Evolutionary conservation across 1,140 invertebrate species (phyloP).

Genomic region (Drosophila mauritiana): DNA sequence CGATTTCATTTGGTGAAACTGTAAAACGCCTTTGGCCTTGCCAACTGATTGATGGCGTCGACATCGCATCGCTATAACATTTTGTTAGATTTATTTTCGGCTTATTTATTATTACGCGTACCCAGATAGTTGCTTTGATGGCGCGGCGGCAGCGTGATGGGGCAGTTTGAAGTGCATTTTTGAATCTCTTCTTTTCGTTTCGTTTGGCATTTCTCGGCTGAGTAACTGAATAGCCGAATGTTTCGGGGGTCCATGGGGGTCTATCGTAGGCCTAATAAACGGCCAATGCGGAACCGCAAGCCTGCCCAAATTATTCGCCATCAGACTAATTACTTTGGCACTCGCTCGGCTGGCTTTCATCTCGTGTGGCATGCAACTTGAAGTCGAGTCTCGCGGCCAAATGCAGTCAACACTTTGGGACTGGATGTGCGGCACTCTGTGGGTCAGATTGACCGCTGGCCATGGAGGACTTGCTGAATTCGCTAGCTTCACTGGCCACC

Average conservation of each 20-base stretch:
- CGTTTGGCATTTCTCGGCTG: conserved; percentile 44
- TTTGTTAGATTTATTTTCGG: conserved; percentile 79
- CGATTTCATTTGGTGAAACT: conserved; percentile 69
- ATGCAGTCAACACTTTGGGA: conserved; percentile 43
- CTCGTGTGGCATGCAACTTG: conserved; percentile 65
- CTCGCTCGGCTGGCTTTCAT: conserved; percentile 77
- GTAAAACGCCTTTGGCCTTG: conserved; percentile 75
- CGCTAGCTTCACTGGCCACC: conserved; percentile 31
- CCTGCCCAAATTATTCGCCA: conserved; percentile 72
- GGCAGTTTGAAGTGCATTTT: conserved; percentile 76
- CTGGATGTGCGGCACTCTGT: conserved; percentile 35
- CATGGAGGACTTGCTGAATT: conserved; percentile 23
- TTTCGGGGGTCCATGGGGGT: conserved; percentile 10
- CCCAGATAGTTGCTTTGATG: conserved; percentile 63
- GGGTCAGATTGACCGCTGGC: conserved; percentile 47
- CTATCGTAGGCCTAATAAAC: conserved; percentile 73
- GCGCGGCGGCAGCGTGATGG: conserved; percentile 59
- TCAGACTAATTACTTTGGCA: conserved; percentile 81
- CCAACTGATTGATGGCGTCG: conserved; percentile 75
- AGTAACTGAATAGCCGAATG: not conserved
- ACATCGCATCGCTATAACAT: conserved; percentile 52
- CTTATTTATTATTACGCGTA: conserved; percentile 62
- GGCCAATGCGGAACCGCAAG: conserved; percentile 76
- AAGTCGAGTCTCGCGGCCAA: conserved; percentile 24
- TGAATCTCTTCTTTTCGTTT: conserved; percentile 20